These are phyloP conservation scores for Brachyhypopomus gauderio DNA, from an alignment of 2,113 vertebrate species.

Conservation along the genomic window DNA sequence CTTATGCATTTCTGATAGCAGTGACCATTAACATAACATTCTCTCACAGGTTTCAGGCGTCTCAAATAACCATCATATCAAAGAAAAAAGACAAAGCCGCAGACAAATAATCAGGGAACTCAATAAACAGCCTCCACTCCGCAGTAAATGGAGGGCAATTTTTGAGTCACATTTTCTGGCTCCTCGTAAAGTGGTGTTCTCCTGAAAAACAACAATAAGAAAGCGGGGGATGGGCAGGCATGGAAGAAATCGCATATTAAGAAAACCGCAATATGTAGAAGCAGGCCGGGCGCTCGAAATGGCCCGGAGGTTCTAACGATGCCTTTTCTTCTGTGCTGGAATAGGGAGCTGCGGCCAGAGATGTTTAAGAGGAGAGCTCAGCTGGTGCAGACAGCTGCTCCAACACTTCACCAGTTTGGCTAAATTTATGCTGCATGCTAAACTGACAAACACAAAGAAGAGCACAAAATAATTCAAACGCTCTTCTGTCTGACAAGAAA, in stretches of 20 bases:
- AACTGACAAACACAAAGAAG: conserved; percentile 60
- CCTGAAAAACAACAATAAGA: not conserved
- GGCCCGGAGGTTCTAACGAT: conserved; percentile 43
- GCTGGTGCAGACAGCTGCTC: conserved; percentile 59
- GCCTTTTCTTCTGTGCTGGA: conserved; percentile 45
- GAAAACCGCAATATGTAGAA: conserved; percentile 20
- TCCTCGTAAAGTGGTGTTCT: not conserved
- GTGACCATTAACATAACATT: conserved; percentile 24
- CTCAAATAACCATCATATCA: conserved; percentile 5
- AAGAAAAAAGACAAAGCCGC: not conserved
- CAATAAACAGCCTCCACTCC: conserved; percentile 3
- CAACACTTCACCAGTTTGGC: conserved; percentile 49
- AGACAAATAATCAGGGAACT: conserved; percentile 1
- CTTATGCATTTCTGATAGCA: conserved; percentile 31
- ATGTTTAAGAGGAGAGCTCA: conserved; percentile 56
- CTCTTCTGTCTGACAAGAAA: conserved; percentile 54
- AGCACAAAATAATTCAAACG: conserved; percentile 50
- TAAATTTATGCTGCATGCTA: conserved; percentile 56
- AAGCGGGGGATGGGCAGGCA: no score
- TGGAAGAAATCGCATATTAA: not conserved
- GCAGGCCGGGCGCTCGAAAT: conserved; percentile 16
- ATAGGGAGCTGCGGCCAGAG: conserved; percentile 46
- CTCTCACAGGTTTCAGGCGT: not conserved
- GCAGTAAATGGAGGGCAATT: not conserved
- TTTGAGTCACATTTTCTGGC: not conserved